A percentile compares a stretch with the other conserved stretches of the same genome.
These are phyloP conservation scores for Poecilobothrus nobilitatus DNA, from an alignment of 2,888 invertebrate species.

Conservation along the genomic window DNA sequence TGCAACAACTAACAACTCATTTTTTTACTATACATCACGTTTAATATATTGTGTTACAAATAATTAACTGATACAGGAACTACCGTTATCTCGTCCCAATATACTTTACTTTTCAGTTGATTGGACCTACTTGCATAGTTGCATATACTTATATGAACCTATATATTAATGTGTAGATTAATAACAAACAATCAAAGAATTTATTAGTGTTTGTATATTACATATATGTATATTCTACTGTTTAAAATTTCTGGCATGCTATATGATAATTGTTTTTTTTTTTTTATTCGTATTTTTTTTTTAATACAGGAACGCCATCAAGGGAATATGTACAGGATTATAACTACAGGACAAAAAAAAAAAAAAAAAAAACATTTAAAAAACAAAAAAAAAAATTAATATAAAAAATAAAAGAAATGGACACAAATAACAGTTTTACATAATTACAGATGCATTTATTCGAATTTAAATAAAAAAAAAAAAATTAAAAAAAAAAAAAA, in stretches of 20 bases:
- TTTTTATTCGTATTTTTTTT: not conserved
- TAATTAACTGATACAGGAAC: too few relatives aligned
- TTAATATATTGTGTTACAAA: too few relatives aligned
- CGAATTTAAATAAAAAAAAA: not conserved
- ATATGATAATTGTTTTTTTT: not conserved
- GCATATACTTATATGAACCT: too few relatives aligned
- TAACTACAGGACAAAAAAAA: not conserved
- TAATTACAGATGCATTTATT: not conserved
- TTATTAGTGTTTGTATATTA: too few relatives aligned
- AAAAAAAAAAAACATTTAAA: not conserved
- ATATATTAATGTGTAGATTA: too few relatives aligned
- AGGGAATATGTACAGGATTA: not conserved
- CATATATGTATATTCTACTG: not conserved
- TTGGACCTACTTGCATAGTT: too few relatives aligned
- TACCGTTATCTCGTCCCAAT: too few relatives aligned
- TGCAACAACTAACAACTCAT: too few relatives aligned
- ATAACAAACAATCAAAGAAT: too few relatives aligned
- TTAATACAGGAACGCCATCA: not conserved
- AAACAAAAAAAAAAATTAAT: not conserved
- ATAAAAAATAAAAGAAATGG: not conserved
- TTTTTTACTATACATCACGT: too few relatives aligned
- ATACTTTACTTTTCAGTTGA: too few relatives aligned
- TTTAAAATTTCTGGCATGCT: not conserved
- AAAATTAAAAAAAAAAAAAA: not conserved
- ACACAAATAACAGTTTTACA: constrained; percentile 2